Percentiles rank a stretch among this genome's conserved stretches.
Conservation (phyloP, 2,888 invertebrate genomes). For the Melieria picta region DNA sequence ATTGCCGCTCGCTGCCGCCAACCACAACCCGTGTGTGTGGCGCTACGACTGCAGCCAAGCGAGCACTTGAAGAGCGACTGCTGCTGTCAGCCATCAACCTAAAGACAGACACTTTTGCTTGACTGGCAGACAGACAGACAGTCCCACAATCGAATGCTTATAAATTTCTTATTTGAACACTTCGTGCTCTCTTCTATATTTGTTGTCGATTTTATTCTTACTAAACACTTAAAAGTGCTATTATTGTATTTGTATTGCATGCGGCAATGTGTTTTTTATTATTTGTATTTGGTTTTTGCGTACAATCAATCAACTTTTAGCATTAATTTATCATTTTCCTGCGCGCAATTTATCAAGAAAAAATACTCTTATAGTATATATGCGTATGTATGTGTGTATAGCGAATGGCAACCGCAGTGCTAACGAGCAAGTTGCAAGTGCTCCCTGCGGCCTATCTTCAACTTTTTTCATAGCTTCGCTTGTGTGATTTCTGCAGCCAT, state of each 20-base stretch:
- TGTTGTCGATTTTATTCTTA: neutral
- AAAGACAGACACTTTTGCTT: too few species aligned
- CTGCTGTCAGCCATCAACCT: too few species aligned
- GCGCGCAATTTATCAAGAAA: constrained; percentile 31
- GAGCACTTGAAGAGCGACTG: too few species aligned
- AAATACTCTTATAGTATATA: constrained; percentile 9
- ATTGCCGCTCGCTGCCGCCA: neutral
- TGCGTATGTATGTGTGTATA: neutral
- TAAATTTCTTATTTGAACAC: neutral
- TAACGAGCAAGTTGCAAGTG: too few species aligned
- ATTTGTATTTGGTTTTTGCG: constrained; percentile 1
- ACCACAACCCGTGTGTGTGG: too few species aligned
- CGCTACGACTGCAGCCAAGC: too few species aligned
- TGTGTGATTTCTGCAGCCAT: too few species aligned
- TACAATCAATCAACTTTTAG: constrained; percentile 56
- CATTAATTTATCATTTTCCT: constrained; percentile 52
- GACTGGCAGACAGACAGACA: too few species aligned
- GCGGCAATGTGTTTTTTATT: neutral
- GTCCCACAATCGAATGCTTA: neutral
- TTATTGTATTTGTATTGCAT: neutral
- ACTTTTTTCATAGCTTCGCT: too few species aligned
- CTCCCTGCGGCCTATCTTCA: too few species aligned
- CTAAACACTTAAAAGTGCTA: neutral
- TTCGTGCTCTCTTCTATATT: neutral
- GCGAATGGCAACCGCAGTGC: neutral